Conservation (phyloP, 2,888 invertebrate species). For the Orthosia gracilis region DNA sequence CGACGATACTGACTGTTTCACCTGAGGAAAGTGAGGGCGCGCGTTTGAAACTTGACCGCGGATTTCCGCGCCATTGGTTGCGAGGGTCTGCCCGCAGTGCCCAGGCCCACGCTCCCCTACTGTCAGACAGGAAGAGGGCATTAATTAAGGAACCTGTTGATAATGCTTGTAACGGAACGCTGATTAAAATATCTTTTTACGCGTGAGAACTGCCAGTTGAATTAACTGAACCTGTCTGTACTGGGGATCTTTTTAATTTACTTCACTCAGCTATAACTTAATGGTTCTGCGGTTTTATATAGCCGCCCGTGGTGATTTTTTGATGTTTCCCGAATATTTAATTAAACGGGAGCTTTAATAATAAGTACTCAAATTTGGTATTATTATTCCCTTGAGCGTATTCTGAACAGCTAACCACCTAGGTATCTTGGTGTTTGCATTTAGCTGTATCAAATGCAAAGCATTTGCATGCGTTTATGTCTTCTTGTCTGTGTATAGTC, state of each 20-base stretch:
- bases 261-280: not conserved
- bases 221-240: slow-evolving; percentile 6
- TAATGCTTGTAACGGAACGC: slow-evolving; percentile 62
- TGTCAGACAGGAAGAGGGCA: slow-evolving; percentile 75
- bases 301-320: no score
- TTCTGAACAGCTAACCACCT: no score
- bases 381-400: no score
- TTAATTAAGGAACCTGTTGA: slow-evolving; percentile 66
- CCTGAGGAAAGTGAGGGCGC: slow-evolving; percentile 69
- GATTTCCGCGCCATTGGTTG: slow-evolving; percentile 85
- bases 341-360: no score
- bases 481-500: no score
- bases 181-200: slow-evolving; percentile 60
- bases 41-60: slow-evolving; percentile 80
- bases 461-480: no score
- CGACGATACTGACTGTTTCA: slow-evolving; percentile 75
- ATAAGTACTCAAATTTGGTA: no score
- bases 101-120: slow-evolving; percentile 63
- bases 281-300: not conserved
- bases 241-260: not conserved
- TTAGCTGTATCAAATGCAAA: no score
- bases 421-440: no score
- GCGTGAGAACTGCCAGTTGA: slow-evolving; percentile 41
- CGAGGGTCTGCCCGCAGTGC: slow-evolving; percentile 66
- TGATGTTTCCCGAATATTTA: no score